A percentile compares a stretch with the other conserved stretches of the same genome.
Conservation (phyloP, 1,140 invertebrate genomes). For the Caenorhabditis briggsae region DNA sequence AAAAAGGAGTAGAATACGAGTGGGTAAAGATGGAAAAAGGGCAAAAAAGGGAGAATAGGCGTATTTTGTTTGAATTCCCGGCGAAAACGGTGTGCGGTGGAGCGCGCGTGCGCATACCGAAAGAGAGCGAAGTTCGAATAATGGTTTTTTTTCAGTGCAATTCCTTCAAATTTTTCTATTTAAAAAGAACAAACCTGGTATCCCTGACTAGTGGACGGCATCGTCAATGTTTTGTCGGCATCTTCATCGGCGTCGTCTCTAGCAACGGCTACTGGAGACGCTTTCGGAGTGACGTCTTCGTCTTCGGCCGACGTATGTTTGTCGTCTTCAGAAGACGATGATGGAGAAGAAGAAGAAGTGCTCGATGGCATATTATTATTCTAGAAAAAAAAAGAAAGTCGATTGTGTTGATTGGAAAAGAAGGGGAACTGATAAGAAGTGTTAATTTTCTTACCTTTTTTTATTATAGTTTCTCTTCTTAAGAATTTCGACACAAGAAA, state of each 20-base stretch:
- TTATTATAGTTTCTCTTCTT: not conserved
- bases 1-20: not conserved
- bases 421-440: not conserved
- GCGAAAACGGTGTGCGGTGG: not conserved
- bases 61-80: no score
- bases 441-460: constrained; percentile 24
- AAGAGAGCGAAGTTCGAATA: not conserved
- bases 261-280: not conserved
- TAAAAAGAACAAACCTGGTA: not conserved
- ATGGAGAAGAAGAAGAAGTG: not conserved
- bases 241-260: not conserved
- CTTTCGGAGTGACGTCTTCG: constrained; percentile 40
- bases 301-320: constrained; percentile 14
- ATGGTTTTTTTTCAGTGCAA: not conserved
- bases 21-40: not conserved
- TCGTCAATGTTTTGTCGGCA: constrained; percentile 35
- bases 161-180: not conserved
- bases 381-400: not conserved
- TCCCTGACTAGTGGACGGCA: constrained; percentile 24
- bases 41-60: not conserved
- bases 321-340: constrained; percentile 1
- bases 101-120: not conserved
- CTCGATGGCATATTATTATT: constrained; percentile 18
- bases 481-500: no score
- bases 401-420: not conserved